A percentile compares a stretch with the other conserved stretches of the same genome.
phyloP scores from a whole-genome alignment of 1,140 invertebrate species.

The Eufriesea mexicana region DNA sequence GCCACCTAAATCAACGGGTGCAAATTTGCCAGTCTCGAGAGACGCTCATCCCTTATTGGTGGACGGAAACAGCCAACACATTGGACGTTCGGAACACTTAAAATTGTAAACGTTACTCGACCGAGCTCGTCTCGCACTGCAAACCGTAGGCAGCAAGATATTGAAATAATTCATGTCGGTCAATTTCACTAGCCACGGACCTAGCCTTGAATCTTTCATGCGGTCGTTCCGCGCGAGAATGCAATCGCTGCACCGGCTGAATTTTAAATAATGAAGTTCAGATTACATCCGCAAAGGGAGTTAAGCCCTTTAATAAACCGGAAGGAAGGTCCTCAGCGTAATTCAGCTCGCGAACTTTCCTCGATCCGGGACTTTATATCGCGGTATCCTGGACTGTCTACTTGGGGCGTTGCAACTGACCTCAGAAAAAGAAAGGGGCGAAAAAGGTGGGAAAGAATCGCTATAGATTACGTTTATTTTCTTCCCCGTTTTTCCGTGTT shows the following conservation, averaged over 20 bases:
- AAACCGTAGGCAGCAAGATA: conserved; percentile 47
- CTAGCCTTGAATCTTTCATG: conserved; percentile 64
- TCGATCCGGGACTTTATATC: not conserved
- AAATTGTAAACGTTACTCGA: conserved; percentile 58
- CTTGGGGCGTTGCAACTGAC: too few relatives aligned
- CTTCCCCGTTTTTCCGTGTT: too few relatives aligned
- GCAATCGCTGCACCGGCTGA: conserved; percentile 65
- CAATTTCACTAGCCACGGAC: conserved; percentile 62
- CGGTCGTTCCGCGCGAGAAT: conserved; percentile 64
- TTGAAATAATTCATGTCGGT: conserved; percentile 69
- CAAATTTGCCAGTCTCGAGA: not conserved
- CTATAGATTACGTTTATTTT: too few relatives aligned
- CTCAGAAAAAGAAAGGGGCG: too few relatives aligned
- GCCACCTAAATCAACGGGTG: not conserved
- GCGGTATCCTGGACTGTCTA: too few relatives aligned
- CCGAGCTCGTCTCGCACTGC: not conserved
- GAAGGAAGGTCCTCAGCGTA: conserved; percentile 43
- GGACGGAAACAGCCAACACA: not conserved
- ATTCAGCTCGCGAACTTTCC: conserved; percentile 29
- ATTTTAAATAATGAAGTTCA: conserved; percentile 69
- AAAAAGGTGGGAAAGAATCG: not conserved
- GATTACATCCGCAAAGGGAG: conserved; percentile 62
- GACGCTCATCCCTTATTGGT: not conserved
- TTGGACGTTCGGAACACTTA: conserved; percentile 34
- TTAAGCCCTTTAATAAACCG: conserved; percentile 63